A percentile compares a stretch with the other conserved stretches of the same genome.
Evolutionary conservation across 2,113 vertebrate genomes (phyloP).

Genomic region (Egretta garzetta): DNA sequence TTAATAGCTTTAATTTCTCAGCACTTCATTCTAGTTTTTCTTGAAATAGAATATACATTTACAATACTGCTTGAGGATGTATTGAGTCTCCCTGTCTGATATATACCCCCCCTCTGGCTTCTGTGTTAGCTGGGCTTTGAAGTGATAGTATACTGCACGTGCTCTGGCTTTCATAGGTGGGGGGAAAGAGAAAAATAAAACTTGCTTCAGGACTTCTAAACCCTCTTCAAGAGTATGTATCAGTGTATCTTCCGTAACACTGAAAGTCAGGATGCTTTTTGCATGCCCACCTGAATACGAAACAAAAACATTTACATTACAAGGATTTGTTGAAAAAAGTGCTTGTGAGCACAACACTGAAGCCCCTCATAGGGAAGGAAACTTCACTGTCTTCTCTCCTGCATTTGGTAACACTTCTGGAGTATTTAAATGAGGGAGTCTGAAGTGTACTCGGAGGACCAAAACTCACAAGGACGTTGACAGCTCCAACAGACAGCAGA

Average conservation of each 20-base stretch:
- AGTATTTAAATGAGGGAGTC: background rate
- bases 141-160: rapidly evolving
- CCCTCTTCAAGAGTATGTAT: background rate
- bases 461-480: background rate
- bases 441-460: background rate
- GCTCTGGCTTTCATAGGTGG: rapidly evolving
- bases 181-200: background rate
- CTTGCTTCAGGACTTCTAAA: background rate
- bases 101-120: background rate
- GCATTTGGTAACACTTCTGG: background rate
- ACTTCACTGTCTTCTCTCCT: background rate
- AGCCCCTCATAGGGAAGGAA: background rate
- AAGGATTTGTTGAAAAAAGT: background rate
- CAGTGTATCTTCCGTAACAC: background rate
- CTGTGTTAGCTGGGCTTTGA: background rate
- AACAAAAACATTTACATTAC: background rate
- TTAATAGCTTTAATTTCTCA: background rate
- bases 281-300: background rate
- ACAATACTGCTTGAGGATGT: background rate
- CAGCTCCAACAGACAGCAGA: background rate
- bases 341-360: background rate
- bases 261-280: background rate
- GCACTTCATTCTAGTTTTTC: background rate
- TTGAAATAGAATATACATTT: background rate
- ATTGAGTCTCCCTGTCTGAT: background rate